Percentiles rank a stretch among this genome's conserved stretches.
Evolutionary conservation across 2,113 vertebrate genomes (phyloP).

Genomic region (Paradisaea rubra): DNA sequence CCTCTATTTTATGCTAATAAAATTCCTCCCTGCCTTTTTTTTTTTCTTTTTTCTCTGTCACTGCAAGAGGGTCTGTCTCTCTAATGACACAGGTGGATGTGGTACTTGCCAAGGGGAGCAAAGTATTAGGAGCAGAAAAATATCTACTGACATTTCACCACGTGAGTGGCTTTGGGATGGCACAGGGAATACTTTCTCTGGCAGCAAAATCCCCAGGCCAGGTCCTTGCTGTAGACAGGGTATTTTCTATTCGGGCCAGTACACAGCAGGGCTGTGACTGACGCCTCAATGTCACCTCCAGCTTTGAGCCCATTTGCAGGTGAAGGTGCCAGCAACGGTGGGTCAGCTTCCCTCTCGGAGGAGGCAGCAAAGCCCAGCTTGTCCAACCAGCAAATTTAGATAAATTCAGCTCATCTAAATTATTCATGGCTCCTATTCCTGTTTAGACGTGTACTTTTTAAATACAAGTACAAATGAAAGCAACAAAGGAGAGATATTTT

Average conservation of each 20-base stretch:
- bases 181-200: background rate
- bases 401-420: background rate
- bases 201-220: background rate
- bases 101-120: conserved; percentile 8
- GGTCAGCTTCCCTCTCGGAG: accelerated
- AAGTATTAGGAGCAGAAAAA: conserved; percentile 33
- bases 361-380: background rate
- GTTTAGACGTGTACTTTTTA: background rate
- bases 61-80: background rate
- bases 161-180: background rate
- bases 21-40: background rate
- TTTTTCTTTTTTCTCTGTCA: background rate
- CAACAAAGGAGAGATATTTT: background rate
- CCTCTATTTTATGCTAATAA: background rate
- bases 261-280: background rate
- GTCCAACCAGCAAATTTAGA: too few relatives aligned
- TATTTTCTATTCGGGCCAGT: background rate
- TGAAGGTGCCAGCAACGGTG: background rate
- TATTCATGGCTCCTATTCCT: background rate
- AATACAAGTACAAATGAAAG: background rate
- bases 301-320: background rate
- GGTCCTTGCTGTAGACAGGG: background rate
- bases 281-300: background rate
- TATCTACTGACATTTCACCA: conserved; percentile 8
- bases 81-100: conserved; percentile 14